Evolutionary conservation across 2,888 invertebrate species (phyloP).

Genomic region (Cerastis rubricosa): DNA sequence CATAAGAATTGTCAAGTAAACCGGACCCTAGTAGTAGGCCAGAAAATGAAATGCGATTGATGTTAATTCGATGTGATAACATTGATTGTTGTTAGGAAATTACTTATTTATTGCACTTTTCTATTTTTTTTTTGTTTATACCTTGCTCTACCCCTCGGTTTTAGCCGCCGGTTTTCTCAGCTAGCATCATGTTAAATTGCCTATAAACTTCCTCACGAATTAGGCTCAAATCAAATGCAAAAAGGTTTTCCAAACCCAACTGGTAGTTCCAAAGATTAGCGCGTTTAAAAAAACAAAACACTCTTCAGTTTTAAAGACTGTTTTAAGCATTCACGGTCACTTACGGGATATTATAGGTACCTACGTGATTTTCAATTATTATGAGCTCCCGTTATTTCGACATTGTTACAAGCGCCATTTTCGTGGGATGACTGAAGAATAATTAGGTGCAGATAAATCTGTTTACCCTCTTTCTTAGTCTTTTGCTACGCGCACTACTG

Average conservation of each 20-base stretch:
- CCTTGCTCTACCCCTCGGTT: not conserved
- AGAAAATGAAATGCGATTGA: not conserved
- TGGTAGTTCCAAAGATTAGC: not conserved
- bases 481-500: no score
- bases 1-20: conserved; percentile 39
- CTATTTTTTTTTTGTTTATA: not conserved
- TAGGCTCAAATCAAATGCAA: not conserved
- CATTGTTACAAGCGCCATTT: no score
- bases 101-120: not conserved
- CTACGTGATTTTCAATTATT: no score
- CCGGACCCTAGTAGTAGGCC: conserved; percentile 12
- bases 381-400: no score
- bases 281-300: not conserved
- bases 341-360: no score
- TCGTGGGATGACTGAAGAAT: no score
- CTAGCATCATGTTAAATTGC: not conserved
- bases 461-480: no score
- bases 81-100: conserved; percentile 6
- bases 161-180: not conserved
- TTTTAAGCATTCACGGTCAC: no score
- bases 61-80: conserved; percentile 13
- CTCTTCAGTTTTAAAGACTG: no score
- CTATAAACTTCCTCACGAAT: not conserved
- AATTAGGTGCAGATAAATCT: no score
- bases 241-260: no score